Evolutionary conservation across 2,797 vertebrate genomes (phyloP).

Genomic region (Microctenopoma lineatum): DNA sequence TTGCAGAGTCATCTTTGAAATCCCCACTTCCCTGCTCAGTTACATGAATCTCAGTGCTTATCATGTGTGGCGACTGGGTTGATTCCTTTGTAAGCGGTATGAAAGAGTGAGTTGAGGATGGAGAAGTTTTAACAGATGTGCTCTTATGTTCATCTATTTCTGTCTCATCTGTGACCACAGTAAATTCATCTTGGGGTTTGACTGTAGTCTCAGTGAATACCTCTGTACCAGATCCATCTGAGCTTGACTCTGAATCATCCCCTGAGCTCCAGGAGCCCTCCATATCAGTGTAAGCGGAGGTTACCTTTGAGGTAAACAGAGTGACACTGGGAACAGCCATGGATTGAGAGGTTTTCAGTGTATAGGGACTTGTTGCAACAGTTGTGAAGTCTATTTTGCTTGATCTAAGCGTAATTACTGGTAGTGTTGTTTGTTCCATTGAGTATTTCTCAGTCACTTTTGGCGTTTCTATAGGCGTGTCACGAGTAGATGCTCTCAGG

Average conservation of each 20-base stretch:
- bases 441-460: not conserved
- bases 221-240: conserved; percentile 65
- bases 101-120: conserved; percentile 26
- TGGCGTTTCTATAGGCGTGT: conserved; percentile 16
- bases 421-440: conserved; percentile 8
- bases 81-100: conserved; percentile 27
- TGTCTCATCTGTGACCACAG: conserved; percentile 71
- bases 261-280: conserved; percentile 58
- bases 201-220: conserved; percentile 34
- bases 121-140: conserved; percentile 18
- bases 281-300: conserved; percentile 53
- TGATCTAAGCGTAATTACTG: conserved; percentile 21
- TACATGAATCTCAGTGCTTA: conserved; percentile 29
- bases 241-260: conserved; percentile 56
- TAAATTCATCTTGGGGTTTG: conserved; percentile 47
- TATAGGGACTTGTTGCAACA: conserved; percentile 18
- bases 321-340: conserved; percentile 33
- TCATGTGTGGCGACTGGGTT: conserved; percentile 37
- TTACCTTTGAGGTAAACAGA: conserved; percentile 28
- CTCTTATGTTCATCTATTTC: conserved; percentile 62
- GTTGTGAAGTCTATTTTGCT: conserved; percentile 7
- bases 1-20: conserved; percentile 40
- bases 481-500: conserved; percentile 20
- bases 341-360: conserved; percentile 25
- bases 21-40: conserved; percentile 65